phyloP scores from a whole-genome alignment of 2,888 invertebrate genomes.

The Endotricha flammealis region DNA sequence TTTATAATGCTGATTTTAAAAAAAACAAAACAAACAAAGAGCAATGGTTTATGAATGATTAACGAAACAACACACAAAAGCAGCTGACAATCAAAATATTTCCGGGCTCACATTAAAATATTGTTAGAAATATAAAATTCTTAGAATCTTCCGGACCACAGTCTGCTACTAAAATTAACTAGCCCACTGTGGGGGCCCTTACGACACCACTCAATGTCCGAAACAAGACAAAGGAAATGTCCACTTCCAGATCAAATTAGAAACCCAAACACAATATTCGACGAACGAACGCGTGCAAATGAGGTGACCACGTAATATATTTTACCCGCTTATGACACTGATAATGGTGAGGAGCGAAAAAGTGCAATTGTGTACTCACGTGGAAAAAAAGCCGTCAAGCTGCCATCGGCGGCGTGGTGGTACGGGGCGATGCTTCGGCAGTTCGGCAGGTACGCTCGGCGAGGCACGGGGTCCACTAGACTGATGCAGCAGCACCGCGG shows the following conservation, averaged over 20 bases:
- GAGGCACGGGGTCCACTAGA: conserved; percentile 7
- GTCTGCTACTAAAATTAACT: neutral
- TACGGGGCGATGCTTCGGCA: conserved; percentile 24
- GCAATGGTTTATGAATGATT: too few species aligned
- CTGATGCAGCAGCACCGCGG: conserved; percentile 54
- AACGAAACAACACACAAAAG: too few species aligned
- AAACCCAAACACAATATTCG: neutral
- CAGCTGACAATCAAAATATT: conserved; percentile 21
- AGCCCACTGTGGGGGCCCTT: conserved; percentile 13
- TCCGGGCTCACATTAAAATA: conserved; percentile 17
- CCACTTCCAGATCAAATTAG: conserved; percentile 7
- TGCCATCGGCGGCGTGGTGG: conserved; percentile 51
- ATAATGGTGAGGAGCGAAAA: conserved; percentile 4
- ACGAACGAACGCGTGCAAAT: neutral
- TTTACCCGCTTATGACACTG: neutral
- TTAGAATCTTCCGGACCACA: neutral
- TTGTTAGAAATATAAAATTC: neutral
- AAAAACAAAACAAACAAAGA: too few species aligned
- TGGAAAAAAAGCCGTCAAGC: conserved; percentile 47
- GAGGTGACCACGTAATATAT: conserved; percentile 1
- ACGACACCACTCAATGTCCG: conserved; percentile 8
- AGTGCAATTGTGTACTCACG: conserved; percentile 43
- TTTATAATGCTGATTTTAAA: too few species aligned
- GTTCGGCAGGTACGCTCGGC: conserved; percentile 21
- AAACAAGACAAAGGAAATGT: conserved; percentile 23